Base-by-base conservation (phyloP, 1,140 invertebrate species). In the Drosophila arawakana region DNA sequence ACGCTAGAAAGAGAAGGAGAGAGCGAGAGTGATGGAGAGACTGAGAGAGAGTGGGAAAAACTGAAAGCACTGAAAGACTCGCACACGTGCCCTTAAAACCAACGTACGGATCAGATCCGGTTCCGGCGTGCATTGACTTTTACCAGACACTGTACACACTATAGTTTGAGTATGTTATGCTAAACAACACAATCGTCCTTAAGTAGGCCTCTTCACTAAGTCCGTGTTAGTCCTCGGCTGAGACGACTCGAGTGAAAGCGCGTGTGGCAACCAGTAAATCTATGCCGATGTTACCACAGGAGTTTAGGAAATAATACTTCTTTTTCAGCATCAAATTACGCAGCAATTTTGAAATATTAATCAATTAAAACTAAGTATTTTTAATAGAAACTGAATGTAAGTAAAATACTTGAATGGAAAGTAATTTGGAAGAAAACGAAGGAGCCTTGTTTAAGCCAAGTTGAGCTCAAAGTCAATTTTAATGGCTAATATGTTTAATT, bases 161-260 rank as follows among this genome's bases (percentile, higher is more conserved):
- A 54, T 18, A 54, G 7, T 1, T 34, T 34, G 50, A 8, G 21
- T 63, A 34, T 62, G 18, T 71, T 46, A 61, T 74, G 43, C 65
- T 44, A 61, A 72, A 58, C 70, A 80, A 72, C 49, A 72, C 39
- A 7, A 47, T 58, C 46, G 60, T 66, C 18, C 52, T 21, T 86
- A 86, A 86, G 83, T 86, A 86, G 83, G 80, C 39, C 83, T 82
- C 47, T 78, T 68, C 65, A 58, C 73, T 86, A 89, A 86, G 83
- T 60, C 84, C 52, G 70, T 83, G 80, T 86, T 81, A 76, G 65
- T 61, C 49, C 50, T 54, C 50, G 15, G 8, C 50, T 11, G 34
- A 15, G 34, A 37, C 50, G 30, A 35, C 57, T 46, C 25, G 30
- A 44, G 18, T 59, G 41, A n/a, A 15, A 21, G 13, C 21, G 21